Conservation (phyloP, 1,140 invertebrate genomes). For the Caenorhabditis latens region DNA sequence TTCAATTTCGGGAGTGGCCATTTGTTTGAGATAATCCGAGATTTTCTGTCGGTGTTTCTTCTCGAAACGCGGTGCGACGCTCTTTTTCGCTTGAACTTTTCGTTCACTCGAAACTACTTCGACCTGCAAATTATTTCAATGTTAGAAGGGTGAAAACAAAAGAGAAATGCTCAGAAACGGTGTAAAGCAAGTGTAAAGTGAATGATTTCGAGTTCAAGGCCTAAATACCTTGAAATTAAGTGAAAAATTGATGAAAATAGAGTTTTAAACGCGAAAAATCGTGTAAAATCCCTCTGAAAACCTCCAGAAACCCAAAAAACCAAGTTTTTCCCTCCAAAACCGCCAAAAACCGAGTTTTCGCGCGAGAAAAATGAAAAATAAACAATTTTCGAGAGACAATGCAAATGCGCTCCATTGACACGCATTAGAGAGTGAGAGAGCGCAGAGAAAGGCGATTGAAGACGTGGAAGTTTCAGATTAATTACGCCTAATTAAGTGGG, state of each 20-base stretch:
- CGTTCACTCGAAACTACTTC: conserved; percentile 37
- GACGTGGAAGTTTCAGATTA: background rate
- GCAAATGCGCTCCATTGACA: background rate
- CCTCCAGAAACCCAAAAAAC: background rate
- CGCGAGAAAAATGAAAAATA: background rate
- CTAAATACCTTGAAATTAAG: too few relatives aligned
- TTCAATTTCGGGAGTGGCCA: conserved; percentile 75
- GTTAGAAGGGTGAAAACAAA: background rate
- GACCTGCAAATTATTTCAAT: background rate
- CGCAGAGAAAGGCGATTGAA: background rate
- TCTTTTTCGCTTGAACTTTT: conserved; percentile 15
- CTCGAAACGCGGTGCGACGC: conserved; percentile 28
- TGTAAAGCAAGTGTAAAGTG: too few relatives aligned
- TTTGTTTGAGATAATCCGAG: conserved; percentile 68
- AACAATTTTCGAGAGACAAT: background rate
- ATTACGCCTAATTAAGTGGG: background rate
- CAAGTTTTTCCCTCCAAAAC: too few relatives aligned
- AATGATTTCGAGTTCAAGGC: too few relatives aligned
- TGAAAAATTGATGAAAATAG: too few relatives aligned
- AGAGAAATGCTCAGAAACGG: background rate
- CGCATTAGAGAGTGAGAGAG: background rate
- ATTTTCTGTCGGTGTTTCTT: conserved; percentile 59
- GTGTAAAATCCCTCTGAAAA: background rate
- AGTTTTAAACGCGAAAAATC: background rate
- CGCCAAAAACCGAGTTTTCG: background rate